These are phyloP conservation scores for Callocephalon fimbriatum DNA, from an alignment of 2,113 vertebrate genomes.

Conservation along the genomic window DNA sequence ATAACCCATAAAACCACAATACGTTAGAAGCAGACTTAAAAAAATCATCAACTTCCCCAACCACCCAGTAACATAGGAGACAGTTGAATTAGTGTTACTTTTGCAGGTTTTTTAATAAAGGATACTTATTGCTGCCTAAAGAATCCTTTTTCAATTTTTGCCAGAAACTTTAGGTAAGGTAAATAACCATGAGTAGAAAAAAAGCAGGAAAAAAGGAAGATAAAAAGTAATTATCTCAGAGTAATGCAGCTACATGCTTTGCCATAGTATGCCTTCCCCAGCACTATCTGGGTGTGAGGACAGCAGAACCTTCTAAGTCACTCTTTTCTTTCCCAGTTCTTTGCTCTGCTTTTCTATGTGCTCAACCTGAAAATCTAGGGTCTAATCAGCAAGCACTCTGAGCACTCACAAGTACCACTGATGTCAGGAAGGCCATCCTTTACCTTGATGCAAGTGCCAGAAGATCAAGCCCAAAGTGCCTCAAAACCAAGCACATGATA, in stretches of 20 bases:
- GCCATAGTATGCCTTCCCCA: neutral
- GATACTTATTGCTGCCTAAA: neutral
- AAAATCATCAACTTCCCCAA: neutral
- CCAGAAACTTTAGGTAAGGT: neutral
- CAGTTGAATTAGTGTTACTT: neutral
- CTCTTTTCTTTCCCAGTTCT: neutral
- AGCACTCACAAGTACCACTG: neutral
- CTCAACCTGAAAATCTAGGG: neutral
- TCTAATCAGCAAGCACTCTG: neutral
- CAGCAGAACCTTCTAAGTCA: neutral
- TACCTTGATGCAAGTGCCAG: neutral
- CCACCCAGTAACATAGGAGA: neutral
- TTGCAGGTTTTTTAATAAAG: neutral
- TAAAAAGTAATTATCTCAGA: neutral
- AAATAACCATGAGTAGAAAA: neutral
- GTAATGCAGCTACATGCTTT: neutral
- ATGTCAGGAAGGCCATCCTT: accelerated
- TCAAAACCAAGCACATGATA: neutral
- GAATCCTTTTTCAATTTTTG: neutral
- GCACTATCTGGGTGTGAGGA: neutral
- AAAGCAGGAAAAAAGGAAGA: neutral
- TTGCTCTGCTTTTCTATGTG: neutral
- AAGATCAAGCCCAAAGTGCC: neutral
- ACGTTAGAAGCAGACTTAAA: neutral
- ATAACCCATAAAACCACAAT: neutral